Conservation (phyloP, 2,113 vertebrate species). For the Glaucomys volans region DNA sequence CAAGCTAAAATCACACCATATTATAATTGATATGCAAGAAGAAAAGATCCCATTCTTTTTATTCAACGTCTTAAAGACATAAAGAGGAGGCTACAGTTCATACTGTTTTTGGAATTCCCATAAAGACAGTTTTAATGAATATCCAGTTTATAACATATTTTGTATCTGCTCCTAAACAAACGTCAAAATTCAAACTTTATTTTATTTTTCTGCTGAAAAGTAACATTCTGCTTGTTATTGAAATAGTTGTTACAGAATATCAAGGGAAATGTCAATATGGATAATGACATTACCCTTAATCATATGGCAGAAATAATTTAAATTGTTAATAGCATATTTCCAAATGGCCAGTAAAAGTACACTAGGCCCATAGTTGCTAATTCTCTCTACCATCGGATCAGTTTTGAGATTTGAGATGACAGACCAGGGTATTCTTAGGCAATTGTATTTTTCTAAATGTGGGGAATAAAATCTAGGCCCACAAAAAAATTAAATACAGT, state of each 20-base stretch:
- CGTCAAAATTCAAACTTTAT: constrained; percentile 21
- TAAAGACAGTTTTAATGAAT: neutral
- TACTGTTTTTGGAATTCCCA: neutral
- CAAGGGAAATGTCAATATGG: neutral
- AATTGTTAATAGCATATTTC: neutral
- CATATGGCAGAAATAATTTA: neutral
- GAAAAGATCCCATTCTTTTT: neutral
- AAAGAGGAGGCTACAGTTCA: neutral
- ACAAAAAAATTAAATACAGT: neutral
- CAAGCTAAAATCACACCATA: neutral
- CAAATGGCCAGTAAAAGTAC: neutral
- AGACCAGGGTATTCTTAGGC: neutral
- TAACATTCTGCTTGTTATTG: neutral
- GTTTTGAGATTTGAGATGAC: neutral
- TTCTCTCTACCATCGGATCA: neutral
- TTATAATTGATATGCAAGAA: neutral
- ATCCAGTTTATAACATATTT: neutral
- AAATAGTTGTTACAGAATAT: neutral
- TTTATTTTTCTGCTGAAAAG: neutral
- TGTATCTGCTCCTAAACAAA: neutral
- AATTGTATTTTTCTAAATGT: neutral
- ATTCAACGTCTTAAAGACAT: neutral
- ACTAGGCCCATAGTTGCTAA: neutral
- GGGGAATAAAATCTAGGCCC: neutral
- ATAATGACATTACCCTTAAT: neutral